Evolutionary conservation across 2,888 invertebrate genomes (phyloP), one percentile per base, ranked within the genome.

Genomic region (Diogma glabrata): DNA sequence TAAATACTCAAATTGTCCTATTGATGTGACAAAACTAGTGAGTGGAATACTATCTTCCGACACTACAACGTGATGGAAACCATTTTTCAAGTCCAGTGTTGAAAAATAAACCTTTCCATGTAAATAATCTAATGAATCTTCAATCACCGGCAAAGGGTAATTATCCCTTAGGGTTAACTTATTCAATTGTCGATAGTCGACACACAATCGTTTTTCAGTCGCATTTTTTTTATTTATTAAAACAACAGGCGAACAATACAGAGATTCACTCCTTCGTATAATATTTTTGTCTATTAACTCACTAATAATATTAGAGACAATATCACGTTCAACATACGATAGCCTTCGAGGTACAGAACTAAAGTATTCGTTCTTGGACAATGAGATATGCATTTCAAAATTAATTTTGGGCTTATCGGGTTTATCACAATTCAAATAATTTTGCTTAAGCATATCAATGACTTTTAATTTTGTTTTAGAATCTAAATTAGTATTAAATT

Each of bases 31-130:
- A 46, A 57, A 58, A 8, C 54, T 52, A n/a, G 57, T 58, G 30
- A 51, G 58, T 43, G 56, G 53, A 16, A 54, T 50, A 19, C 57
- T 54, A 5, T 58, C 54, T 10, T 51, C 52, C 7, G 53, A 45
- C 23, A 58, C 50, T 2, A 22, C 30, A 6, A 57, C 49, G 36
- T 59, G 59, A 49, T 57, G 51, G 46, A 59, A 59, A 3, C 58
- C 59, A 47, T 55, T 57, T 28, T 23, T 48, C 14, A 58, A 40
- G 51, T 58, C 59, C 7, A 58, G 36, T 14, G 53, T 14, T 7
- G 56, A 50, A 45, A 57, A 59, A 36, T 54, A 53, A 14, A 22
- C 45, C 48, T 59, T 60, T 10, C 55, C 54, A 4, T 40, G 26
- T 20, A 59, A 47, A 3, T 47, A 23, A 30, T 55, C 55, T 10